phyloP scores from a whole-genome alignment of 2,888 invertebrate species.

The Sesamia inferens region DNA sequence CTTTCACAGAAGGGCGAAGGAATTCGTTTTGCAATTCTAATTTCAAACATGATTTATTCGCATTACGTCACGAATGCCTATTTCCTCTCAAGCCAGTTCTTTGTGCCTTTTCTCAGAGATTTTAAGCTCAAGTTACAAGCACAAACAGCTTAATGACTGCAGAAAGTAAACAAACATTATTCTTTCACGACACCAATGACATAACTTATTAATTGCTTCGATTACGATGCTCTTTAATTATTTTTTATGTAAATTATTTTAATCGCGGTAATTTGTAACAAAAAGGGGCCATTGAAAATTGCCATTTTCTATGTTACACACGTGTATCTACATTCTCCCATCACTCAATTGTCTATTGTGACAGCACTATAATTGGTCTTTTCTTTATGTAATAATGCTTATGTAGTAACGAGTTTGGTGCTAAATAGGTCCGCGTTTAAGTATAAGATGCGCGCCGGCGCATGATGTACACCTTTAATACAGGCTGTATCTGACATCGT shows the following conservation, averaged over 20 bases:
- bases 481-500: no score
- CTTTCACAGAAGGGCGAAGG: constrained; percentile 63
- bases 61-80: constrained; percentile 47
- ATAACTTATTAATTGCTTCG: constrained; percentile 55
- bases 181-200: constrained; percentile 50
- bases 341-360: background rate
- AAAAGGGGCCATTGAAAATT: constrained; percentile 7
- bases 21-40: constrained; percentile 63
- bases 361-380: background rate
- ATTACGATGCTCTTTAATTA: constrained; percentile 38
- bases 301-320: constrained; percentile 13
- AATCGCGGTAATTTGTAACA: constrained; percentile 44
- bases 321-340: constrained; percentile 2
- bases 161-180: constrained; percentile 47
- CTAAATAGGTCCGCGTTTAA: no score
- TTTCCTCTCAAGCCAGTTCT: constrained; percentile 45
- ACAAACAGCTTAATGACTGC: constrained; percentile 8
- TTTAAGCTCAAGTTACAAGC: constrained; percentile 24
- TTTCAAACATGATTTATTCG: constrained; percentile 54
- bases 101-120: constrained; percentile 22
- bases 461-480: no score
- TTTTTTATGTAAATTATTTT: constrained; percentile 45
- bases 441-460: no score
- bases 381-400: constrained; percentile 7
- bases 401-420: no score